phyloP scores from a whole-genome alignment of 2,113 vertebrate genomes.

The Choloepus hoffmanni region DNA sequence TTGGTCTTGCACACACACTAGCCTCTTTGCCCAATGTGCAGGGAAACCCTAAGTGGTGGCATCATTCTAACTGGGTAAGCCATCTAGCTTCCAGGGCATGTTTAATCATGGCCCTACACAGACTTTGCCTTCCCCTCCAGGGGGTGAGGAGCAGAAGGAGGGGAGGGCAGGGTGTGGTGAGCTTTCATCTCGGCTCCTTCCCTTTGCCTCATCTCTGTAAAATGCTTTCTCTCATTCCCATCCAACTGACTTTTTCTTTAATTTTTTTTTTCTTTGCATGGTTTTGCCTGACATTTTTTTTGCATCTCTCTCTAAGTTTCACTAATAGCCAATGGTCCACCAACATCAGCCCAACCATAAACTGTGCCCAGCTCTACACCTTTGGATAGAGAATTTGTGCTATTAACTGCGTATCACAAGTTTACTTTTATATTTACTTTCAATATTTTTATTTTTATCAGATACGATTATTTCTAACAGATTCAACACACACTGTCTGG shows the following conservation, averaged over 20 bases:
- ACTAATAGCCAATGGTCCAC: not conserved
- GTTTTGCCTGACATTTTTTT: not conserved
- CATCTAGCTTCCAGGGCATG: not conserved
- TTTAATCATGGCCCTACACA: not conserved
- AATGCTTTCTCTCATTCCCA: not conserved
- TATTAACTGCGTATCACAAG: not conserved
- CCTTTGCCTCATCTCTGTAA: not conserved
- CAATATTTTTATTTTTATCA: slow-evolving; percentile 13
- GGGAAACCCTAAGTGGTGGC: not conserved
- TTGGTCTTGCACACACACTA: not conserved
- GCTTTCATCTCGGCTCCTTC: not conserved
- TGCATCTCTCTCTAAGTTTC: not conserved
- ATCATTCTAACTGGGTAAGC: not conserved
- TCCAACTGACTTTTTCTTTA: not conserved
- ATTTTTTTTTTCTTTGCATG: not conserved
- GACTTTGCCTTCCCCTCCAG: not conserved
- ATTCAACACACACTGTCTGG: not conserved
- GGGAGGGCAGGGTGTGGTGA: not conserved
- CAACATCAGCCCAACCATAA: not conserved
- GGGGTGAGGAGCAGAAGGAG: no score
- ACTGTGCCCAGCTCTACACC: not conserved
- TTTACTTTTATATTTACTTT: slow-evolving; percentile 3
- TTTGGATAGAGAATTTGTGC: not conserved
- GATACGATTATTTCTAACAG: not conserved
- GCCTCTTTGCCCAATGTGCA: not conserved